These are phyloP conservation scores for Pteronotus mesoamericanus DNA, from an alignment of 2,797 vertebrate species.

Conservation along the genomic window DNA sequence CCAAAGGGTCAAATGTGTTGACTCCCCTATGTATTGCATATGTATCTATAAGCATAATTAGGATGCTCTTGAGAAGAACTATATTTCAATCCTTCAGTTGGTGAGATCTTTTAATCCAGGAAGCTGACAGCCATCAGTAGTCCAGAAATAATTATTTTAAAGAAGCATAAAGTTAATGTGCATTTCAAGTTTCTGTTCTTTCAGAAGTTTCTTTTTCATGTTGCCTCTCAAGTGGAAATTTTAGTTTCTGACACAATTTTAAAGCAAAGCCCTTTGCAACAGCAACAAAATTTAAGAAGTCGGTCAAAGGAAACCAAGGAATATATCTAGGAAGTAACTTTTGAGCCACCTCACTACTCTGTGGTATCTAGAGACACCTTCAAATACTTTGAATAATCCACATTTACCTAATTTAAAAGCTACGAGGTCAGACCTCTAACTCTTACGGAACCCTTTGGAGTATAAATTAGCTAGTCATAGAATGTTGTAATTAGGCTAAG, in stretches of 20 bases:
- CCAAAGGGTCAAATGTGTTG: neutral
- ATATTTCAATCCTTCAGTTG: neutral
- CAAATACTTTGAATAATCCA: neutral
- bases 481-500: neutral
- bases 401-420: neutral
- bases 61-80: neutral
- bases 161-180: neutral
- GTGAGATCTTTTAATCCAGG: neutral
- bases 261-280: neutral
- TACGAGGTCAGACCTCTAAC: neutral
- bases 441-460: neutral
- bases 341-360: neutral
- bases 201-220: neutral
- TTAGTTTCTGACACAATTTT: slow-evolving; percentile 16
- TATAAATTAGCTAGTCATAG: neutral
- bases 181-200: slow-evolving; percentile 1
- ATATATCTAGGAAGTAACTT: neutral
- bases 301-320: slow-evolving; percentile 25
- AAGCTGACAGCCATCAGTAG: neutral
- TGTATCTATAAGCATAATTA: neutral
- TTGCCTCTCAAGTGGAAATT: neutral
- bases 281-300: neutral
- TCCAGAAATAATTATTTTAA: neutral
- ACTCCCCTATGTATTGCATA: neutral
- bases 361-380: neutral